Conservation (phyloP, 2,113 vertebrate genomes). For the Sylvilagus bachmani region DNA sequence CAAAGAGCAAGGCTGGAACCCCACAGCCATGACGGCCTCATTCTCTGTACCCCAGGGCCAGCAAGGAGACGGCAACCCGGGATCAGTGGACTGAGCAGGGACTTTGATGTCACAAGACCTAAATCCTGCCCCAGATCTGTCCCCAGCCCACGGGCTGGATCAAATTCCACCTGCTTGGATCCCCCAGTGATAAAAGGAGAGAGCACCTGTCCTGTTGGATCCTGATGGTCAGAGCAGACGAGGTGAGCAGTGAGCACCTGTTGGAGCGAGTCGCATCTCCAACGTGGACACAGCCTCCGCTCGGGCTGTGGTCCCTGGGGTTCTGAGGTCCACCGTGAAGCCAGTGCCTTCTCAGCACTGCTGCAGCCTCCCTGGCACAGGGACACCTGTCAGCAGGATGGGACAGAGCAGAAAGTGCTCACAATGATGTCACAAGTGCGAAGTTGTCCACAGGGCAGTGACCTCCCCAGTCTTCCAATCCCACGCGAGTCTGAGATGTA, state of each 20-base stretch:
- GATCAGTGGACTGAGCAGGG: too few relatives aligned
- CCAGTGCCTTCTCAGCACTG: background rate
- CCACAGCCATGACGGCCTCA: too few relatives aligned
- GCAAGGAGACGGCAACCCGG: too few relatives aligned
- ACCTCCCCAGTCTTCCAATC: background rate
- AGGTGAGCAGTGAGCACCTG: too few relatives aligned
- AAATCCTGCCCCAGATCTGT: too few relatives aligned
- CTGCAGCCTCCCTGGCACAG: background rate
- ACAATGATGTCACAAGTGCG: background rate
- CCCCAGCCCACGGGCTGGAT: background rate
- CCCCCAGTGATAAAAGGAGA: too few relatives aligned
- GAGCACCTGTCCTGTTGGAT: background rate
- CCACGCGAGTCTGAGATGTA: accelerated
- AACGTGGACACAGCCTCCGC: background rate
- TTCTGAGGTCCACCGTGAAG: background rate
- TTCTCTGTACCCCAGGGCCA: background rate
- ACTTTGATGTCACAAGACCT: too few relatives aligned
- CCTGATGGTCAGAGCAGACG: background rate
- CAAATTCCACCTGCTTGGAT: too few relatives aligned
- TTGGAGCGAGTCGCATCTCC: accelerated
- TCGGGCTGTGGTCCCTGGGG: background rate
- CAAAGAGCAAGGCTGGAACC: background rate
- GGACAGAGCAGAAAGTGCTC: background rate
- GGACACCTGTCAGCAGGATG: accelerated
- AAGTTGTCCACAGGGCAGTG: too few relatives aligned